Conservation (phyloP, 2,888 invertebrate species). For the Incurvaria masculella region DNA sequence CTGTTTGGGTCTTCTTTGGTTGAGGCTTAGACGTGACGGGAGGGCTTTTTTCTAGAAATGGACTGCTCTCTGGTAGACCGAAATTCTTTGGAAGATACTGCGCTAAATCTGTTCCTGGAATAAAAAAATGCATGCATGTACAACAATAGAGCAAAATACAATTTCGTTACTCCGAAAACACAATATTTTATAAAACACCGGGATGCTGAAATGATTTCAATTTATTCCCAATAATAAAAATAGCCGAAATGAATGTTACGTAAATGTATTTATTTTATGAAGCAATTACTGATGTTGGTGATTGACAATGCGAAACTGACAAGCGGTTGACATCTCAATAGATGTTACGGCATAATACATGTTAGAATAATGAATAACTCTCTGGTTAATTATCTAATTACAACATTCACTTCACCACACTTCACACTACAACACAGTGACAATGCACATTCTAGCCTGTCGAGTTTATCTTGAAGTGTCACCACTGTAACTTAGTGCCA, state of each 20-base stretch:
- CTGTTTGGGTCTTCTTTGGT: conserved; percentile 35
- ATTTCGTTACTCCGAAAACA: background rate
- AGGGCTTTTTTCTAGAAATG: conserved; percentile 49
- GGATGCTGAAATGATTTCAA: too few species aligned
- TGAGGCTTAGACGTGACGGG: conserved; percentile 40
- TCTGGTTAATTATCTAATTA: too few species aligned
- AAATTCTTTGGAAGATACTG: conserved; percentile 62
- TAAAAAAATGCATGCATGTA: background rate
- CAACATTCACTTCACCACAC: too few species aligned
- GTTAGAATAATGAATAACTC: background rate
- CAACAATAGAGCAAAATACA: background rate
- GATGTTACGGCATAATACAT: background rate
- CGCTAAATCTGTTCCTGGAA: conserved; percentile 57
- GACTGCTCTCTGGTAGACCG: conserved; percentile 55
- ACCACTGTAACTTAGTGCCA: too few species aligned
- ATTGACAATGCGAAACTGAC: background rate
- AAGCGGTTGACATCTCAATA: background rate
- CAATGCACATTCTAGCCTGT: too few species aligned
- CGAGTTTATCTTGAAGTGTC: too few species aligned
- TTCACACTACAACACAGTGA: too few species aligned
- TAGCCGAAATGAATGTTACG: too few species aligned
- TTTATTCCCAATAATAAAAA: too few species aligned
- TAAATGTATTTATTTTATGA: too few species aligned
- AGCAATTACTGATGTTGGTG: too few species aligned
- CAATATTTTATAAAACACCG: background rate